phyloP scores from a whole-genome alignment of 2,113 vertebrate genomes.

The Entomyzon cyanotis region DNA sequence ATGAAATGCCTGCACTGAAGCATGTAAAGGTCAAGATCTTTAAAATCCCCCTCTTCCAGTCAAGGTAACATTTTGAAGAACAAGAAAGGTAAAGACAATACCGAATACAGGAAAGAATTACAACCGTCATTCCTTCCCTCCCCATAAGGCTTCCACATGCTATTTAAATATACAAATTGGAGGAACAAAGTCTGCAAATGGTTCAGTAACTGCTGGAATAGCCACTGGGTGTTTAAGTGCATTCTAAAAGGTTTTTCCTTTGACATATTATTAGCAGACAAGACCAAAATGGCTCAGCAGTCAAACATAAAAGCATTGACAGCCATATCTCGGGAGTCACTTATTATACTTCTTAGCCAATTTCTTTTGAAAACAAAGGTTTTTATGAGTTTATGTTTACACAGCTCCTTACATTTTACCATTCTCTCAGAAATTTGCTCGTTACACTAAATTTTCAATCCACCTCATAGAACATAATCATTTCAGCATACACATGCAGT shows the following conservation, averaged over 20 bases:
- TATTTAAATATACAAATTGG: not conserved
- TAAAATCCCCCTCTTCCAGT: not conserved
- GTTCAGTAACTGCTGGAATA: not conserved
- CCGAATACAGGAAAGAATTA: not conserved
- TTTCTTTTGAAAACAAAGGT: not conserved
- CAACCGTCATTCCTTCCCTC: not conserved
- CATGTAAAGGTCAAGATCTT: conserved; percentile 26
- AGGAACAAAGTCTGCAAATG: not conserved
- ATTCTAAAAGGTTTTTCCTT: not conserved
- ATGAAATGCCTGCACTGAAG: not conserved
- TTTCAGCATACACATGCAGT: not conserved
- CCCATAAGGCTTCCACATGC: not conserved
- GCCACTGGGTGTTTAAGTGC: not conserved
- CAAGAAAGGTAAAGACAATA: not conserved
- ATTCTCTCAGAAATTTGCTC: not conserved
- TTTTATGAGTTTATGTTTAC: not conserved
- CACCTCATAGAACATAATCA: not conserved
- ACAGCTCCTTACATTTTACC: not conserved
- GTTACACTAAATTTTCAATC: not conserved
- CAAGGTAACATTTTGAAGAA: not conserved
- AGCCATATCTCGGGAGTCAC: not conserved
- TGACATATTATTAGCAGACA: not conserved
- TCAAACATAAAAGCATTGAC: not conserved
- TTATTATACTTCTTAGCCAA: not conserved
- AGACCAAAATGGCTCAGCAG: not conserved